phyloP scores from a whole-genome alignment of 2,797 vertebrate genomes.

The Limnodromus scolopaceus region DNA sequence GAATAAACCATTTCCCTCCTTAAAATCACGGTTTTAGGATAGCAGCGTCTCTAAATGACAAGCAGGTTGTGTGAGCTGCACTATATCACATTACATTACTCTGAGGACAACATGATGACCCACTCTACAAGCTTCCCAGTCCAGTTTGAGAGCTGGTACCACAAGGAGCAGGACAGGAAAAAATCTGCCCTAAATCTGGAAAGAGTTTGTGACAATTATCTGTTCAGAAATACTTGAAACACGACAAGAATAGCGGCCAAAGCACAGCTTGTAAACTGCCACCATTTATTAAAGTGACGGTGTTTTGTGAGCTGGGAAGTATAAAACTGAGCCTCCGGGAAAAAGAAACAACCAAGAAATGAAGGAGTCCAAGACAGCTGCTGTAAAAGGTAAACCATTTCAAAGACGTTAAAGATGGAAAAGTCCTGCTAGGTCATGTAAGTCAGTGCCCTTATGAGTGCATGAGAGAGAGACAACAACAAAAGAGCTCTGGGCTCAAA shows the following conservation, averaged over 20 bases:
- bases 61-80: not conserved
- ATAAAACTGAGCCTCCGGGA: not conserved
- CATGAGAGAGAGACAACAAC: not conserved
- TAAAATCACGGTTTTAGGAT: not conserved
- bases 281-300: slow-evolving; percentile 18
- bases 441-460: not conserved
- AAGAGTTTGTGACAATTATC: slow-evolving; percentile 7
- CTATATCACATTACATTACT: not conserved
- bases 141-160: not conserved
- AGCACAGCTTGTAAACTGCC: not conserved
- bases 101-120: not conserved
- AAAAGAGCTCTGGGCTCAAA: not conserved
- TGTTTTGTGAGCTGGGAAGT: not conserved
- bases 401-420: slow-evolving; percentile 38
- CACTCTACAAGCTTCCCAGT: not conserved
- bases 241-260: not conserved
- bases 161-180: not conserved
- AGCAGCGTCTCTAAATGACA: not conserved
- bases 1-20: not conserved
- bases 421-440: slow-evolving; percentile 10
- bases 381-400: slow-evolving; percentile 17
- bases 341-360: not conserved
- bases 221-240: slow-evolving; percentile 9
- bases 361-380: not conserved
- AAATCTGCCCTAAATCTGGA: not conserved